Base-by-base conservation (phyloP, 1,140 invertebrate genomes). In the Vollenhovia emeryi region DNA sequence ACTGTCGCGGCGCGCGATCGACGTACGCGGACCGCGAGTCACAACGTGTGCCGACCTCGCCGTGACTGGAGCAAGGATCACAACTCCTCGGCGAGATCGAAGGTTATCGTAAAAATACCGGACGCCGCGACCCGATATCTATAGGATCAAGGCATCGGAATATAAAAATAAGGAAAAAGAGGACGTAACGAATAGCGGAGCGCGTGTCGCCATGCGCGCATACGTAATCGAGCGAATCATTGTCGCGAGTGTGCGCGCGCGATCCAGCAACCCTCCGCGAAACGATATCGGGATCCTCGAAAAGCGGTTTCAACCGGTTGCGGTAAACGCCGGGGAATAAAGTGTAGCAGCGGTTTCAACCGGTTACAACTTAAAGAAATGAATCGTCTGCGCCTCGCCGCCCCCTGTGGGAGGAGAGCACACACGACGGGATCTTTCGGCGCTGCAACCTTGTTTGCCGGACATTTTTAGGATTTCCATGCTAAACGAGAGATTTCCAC, bases 221-320 rank as follows among this genome's bases (percentile, higher is more conserved):
- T 79, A 57, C 88, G 86, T 79, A 75, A 83, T 85, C 73, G 64
- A 91, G 83, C n/a, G 27, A 87, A 84, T 90, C 83, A 69, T 86
- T 40, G 24, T 60, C n/a, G 68, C 36, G 62, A 52, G n/a, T n/a
- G n/a, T n/a, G n/a, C n/a, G n/a, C 43, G 36, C 43, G 62, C 11
- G 4, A 71, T 86, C 60, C 82, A 91, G 80, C 80, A 91, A 84
- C 80, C 73, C 73, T 62, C 18, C n/a, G 11, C 33, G 60, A 27
- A 59, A 24, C 21, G 52, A 83, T 68, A 55, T 83, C 69, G 60
- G 80, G 66, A 90, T 59, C 48, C 87, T 87, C 82, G 68, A 36
- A 89, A 64, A 87, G 90, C 86, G 69, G 90, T 87, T 91, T 68
- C 15, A 92, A 92, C 90, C 80, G 87, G 91, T 89, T 92, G 74